These are phyloP conservation scores for Neosilurus mollespiculum DNA, from an alignment of 2,797 vertebrate species.

Conservation along the genomic window DNA sequence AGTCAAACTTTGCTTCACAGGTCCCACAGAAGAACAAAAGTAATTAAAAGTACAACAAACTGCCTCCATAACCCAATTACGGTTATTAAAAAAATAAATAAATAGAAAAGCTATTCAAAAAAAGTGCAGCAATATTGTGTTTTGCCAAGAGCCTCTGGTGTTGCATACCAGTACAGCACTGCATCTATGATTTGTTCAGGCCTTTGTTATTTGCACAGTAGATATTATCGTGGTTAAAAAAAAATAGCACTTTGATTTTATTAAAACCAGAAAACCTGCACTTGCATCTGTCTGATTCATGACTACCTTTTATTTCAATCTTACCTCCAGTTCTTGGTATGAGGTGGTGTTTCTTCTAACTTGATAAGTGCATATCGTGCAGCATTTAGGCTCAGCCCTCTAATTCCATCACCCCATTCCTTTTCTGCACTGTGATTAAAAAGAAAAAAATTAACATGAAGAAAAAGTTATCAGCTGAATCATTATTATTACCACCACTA, in stretches of 20 bases:
- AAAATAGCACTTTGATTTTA: not conserved
- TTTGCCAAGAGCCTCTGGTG: no score
- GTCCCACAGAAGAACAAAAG: no score
- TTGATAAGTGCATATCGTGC: constrained; percentile 89
- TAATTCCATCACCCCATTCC: constrained; percentile 94
- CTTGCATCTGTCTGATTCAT: not conserved
- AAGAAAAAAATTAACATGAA: not conserved
- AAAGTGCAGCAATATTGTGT: no score
- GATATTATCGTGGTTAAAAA: no score
- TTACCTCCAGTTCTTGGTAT: constrained; percentile 98
- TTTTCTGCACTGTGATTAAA: constrained; percentile 82
- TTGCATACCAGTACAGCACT: not conserved
- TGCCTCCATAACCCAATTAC: no score
- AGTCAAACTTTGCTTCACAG: no score
- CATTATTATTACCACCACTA: not conserved
- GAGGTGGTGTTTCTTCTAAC: constrained; percentile 84
- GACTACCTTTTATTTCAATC: constrained; percentile 18
- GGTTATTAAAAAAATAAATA: no score
- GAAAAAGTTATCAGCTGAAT: not conserved
- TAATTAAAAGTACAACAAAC: no score
- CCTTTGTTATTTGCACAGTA: not conserved
- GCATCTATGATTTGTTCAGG: not conserved
- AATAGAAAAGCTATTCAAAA: no score
- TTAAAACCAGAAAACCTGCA: not conserved
- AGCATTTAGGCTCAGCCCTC: constrained; percentile 90